These are phyloP conservation scores for Lophura nycthemera DNA, from an alignment of 2,113 vertebrate species.

Conservation along the genomic window DNA sequence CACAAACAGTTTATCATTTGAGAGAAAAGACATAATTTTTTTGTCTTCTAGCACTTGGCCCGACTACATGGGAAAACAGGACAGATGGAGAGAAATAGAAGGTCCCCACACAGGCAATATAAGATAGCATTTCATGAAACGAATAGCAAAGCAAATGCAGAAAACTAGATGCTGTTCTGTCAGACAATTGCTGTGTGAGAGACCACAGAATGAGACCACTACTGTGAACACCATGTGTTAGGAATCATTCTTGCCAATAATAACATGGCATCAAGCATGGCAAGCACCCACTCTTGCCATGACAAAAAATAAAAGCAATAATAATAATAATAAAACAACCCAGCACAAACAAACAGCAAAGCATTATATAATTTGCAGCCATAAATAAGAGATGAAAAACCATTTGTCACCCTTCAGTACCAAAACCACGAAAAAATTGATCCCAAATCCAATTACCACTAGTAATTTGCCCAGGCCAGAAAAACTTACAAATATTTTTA, in stretches of 20 bases:
- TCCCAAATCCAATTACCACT: neutral
- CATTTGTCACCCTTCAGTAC: neutral
- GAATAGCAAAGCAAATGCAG: neutral
- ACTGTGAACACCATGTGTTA: neutral
- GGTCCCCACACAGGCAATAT: neutral
- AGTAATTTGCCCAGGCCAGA: neutral
- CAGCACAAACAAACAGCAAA: constrained; percentile 1
- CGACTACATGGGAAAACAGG: constrained; percentile 2
- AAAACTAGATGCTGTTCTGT: neutral
- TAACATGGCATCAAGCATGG: neutral
- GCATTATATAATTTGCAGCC: neutral
- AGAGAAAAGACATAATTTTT: constrained; percentile 14
- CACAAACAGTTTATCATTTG: neutral
- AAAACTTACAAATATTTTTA: neutral
- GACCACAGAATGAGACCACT: neutral
- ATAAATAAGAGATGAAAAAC: constrained; percentile 20
- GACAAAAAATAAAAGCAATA: neutral
- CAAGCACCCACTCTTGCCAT: neutral
- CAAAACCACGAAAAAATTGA: neutral
- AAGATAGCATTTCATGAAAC: neutral
- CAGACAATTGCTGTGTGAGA: neutral
- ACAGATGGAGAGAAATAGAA: constrained; percentile 12
- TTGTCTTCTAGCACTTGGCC: constrained; percentile 6
- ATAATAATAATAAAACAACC: neutral
- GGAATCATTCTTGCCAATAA: constrained; percentile 1